Conservation (phyloP, 2,113 vertebrate genomes). For the Trachemys scripta region DNA sequence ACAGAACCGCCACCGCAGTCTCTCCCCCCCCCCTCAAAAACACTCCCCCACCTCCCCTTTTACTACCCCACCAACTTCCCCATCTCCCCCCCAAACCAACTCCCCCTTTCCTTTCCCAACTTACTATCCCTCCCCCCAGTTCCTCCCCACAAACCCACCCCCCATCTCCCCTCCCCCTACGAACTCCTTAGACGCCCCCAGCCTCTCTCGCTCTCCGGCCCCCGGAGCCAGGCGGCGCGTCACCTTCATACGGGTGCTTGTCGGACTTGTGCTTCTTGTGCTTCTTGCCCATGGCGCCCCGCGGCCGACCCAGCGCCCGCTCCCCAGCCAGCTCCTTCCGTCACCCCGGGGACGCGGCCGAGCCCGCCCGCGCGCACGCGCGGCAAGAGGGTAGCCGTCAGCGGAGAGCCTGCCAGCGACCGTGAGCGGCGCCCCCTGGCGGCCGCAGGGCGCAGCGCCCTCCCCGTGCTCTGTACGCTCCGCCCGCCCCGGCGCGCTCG, state of each 20-base stretch:
- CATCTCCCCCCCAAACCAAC: too few relatives aligned
- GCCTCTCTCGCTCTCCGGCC: neutral
- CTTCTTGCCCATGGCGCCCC: constrained; percentile 92
- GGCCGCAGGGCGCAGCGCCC: constrained; percentile 46
- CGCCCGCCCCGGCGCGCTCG: neutral
- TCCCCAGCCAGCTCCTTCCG: neutral
- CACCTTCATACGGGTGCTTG: constrained; percentile 91
- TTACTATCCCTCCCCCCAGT: accelerated
- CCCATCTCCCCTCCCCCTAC: accelerated
- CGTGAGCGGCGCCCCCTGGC: constrained; percentile 38
- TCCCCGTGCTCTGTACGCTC: neutral
- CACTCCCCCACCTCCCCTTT: neutral
- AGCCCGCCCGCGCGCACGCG: constrained; percentile 59
- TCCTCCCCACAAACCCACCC: neutral
- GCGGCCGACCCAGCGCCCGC: neutral
- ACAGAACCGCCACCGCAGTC: neutral
- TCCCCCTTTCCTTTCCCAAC: too few relatives aligned
- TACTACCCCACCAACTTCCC: neutral
- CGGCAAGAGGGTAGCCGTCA: constrained; percentile 49
- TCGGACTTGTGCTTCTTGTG: constrained; percentile 96
- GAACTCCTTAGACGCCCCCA: neutral
- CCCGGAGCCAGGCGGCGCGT: neutral
- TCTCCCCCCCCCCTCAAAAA: neutral
- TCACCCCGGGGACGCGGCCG: neutral
- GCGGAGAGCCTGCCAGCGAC: constrained; percentile 56